Conservation (phyloP, 2,113 vertebrate species). For the Triplophysa rosa region DNA sequence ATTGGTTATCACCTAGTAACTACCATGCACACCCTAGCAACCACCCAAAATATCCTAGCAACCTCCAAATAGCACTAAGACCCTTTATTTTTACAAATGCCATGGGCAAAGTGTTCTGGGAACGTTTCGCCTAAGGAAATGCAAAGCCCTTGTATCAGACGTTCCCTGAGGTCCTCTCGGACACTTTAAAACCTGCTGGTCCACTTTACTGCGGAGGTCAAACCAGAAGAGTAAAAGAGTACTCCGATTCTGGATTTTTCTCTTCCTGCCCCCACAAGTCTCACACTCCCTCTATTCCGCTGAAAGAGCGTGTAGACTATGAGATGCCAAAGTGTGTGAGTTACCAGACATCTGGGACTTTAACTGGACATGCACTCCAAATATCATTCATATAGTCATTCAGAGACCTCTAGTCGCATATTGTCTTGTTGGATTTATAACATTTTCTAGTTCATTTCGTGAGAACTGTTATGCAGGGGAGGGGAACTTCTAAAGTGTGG, state of each 20-base stretch:
- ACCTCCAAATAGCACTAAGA: not conserved
- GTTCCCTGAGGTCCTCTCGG: not conserved
- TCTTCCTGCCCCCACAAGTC: slow-evolving; percentile 23
- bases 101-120: not conserved
- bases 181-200: slow-evolving; percentile 37
- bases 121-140: slow-evolving; percentile 16
- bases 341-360: slow-evolving; percentile 4
- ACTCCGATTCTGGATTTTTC: not conserved
- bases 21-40: not conserved
- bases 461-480: slow-evolving; percentile 11
- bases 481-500: slow-evolving; percentile 57
- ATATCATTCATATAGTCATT: not conserved
- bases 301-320: not conserved
- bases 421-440: not conserved
- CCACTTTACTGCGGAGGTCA: not conserved
- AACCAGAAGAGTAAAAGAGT: slow-evolving; percentile 33
- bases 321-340: slow-evolving; percentile 15
- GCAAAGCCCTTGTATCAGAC: not conserved
- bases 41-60: not conserved
- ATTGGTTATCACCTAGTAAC: not conserved
- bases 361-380: not conserved
- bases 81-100: not conserved
- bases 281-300: slow-evolving; percentile 22
- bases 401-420: slow-evolving; percentile 3
- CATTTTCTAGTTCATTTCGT: not conserved